Evolutionary conservation across 2,888 invertebrate species (phyloP), one percentile per base, ranked within the genome.

Genomic region (Nemoura dubitans): DNA sequence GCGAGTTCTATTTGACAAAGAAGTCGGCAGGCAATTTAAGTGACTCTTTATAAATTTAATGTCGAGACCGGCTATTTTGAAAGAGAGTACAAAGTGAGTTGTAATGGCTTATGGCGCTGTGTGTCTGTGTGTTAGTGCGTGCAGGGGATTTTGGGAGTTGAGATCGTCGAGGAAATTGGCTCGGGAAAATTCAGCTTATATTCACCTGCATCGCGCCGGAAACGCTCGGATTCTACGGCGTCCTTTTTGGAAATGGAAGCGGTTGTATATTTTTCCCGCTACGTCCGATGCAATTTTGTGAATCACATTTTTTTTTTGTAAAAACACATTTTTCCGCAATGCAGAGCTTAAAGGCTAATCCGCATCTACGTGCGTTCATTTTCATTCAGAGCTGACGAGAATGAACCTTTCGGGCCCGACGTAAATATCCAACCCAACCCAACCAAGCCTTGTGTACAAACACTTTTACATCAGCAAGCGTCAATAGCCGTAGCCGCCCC

Each of bases 161-260:
- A 10, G 36, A 36, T 10, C 36, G 36, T 10, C 5, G 36, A 76
- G 76, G 76, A 76, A 76, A 76, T 76, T 76, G 76, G n/a, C 59
- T 21, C 59, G 59, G 59, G 59, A 59, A 59, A 59, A 14, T 59
- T 2, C 6, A 59, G 59, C 59, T 21, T 1, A 59, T 21, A 59
- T 59, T 59, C 59, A 59, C 59, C 59, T 59, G 59, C 21, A 27
- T n/a, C 36, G 10, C 78, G 28, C 78, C 78, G 78, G 78, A 78
- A 78, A 78, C 26, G 78, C 78, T 2, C n/a, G 78, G 25, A 2
- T 59, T 59, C 59, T 21, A 7, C 21, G 59, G 59, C 59, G 59
- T 59, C 14, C 59, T 1, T 14, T 59, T 21, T 59, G 59, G 6
- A 14, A 36, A 10, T 6, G 36, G 36, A 36, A 36, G 36, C 3